Conservation (phyloP, 2,888 invertebrate species). For the Syrphus vitripennis region DNA sequence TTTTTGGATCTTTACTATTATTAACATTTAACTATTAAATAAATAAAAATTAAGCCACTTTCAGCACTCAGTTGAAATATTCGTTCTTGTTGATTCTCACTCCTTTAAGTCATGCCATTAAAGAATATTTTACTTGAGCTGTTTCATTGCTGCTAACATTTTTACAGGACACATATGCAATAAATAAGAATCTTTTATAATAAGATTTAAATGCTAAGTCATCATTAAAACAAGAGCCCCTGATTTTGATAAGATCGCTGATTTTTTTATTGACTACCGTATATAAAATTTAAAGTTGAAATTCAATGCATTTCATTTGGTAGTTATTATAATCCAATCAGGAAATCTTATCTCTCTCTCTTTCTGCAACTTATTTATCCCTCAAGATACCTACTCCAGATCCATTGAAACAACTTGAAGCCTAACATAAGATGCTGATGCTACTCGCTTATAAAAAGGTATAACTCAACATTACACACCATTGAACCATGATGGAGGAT, state of each 20-base stretch:
- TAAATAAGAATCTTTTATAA: no score
- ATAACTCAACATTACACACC: conserved; percentile 29
- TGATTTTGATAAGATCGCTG: background rate
- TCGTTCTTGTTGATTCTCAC: no score
- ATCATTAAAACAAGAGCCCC: background rate
- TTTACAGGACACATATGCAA: no score
- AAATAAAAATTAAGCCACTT: no score
- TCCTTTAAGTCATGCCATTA: no score
- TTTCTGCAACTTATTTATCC: background rate
- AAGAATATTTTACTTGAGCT: no score
- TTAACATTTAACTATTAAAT: no score
- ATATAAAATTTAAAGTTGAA: background rate
- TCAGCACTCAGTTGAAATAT: no score
- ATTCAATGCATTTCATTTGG: background rate
- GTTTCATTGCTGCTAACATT: no score
- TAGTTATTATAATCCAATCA: background rate
- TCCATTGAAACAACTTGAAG: conserved; percentile 32
- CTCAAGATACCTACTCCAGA: conserved; percentile 1
- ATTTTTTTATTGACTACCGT: background rate
- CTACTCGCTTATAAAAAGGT: no score
- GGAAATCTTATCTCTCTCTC: conserved; percentile 20
- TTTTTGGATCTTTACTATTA: no score
- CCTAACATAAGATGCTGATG: conserved; percentile 13
- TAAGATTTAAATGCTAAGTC: background rate
- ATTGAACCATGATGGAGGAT: conserved; percentile 36